A percentile compares a stretch with the other conserved stretches of the same genome.
phyloP scores from a whole-genome alignment of 1,140 invertebrate species.

The Glomeris maerens region DNA sequence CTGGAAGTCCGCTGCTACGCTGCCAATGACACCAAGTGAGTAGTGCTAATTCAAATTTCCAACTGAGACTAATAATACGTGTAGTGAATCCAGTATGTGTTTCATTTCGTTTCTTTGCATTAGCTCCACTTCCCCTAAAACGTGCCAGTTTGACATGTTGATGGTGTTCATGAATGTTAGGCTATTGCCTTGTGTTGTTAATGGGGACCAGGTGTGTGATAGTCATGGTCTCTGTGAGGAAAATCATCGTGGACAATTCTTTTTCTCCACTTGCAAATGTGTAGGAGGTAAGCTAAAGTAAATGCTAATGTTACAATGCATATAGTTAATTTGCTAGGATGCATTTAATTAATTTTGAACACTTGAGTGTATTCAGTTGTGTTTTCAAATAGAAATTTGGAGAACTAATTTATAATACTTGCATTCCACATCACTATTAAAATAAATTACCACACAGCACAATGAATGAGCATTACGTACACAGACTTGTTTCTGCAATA shows the following conservation, averaged over 20 bases:
- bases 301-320: background rate
- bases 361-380: too few relatives aligned
- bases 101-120: slow-evolving; percentile 1
- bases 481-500: too few relatives aligned
- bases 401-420: too few relatives aligned
- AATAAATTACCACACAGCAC: too few relatives aligned
- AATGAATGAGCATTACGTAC: too few relatives aligned
- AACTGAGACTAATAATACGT: background rate
- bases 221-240: slow-evolving; percentile 36
- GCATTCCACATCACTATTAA: too few relatives aligned
- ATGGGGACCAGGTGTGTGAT: slow-evolving; percentile 35
- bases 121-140: background rate
- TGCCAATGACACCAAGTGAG: slow-evolving; percentile 3
- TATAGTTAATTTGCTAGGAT: too few relatives aligned
- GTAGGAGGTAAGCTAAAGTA: slow-evolving; percentile 42
- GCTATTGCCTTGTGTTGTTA: slow-evolving; percentile 41
- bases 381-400: too few relatives aligned
- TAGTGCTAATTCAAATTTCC: slow-evolving; percentile 12
- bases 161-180: slow-evolving; percentile 20
- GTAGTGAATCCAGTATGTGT: background rate
- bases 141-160: background rate
- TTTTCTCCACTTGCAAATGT: slow-evolving; percentile 54
- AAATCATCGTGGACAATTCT: slow-evolving; percentile 38
- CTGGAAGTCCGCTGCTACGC: too few relatives aligned
- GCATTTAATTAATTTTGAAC: too few relatives aligned